Conservation (phyloP, 2,888 invertebrate genomes). For the Lasioglossum figueresi region DNA sequence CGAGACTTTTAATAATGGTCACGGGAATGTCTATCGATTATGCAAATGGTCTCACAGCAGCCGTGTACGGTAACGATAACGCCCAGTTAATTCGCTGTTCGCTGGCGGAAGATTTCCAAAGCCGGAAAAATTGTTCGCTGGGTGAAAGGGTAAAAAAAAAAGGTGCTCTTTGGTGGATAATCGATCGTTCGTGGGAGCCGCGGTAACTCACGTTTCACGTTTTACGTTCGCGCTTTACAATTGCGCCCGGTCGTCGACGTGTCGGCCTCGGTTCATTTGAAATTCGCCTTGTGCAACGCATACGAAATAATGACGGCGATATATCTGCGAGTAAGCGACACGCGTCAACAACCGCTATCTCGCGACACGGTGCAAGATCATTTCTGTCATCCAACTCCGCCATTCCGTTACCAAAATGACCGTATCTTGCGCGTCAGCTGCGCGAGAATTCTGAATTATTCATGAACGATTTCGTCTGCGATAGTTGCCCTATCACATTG, state of each 20-base stretch:
- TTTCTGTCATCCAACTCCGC: not conserved
- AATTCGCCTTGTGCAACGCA: constrained; percentile 13
- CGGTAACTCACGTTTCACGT: not conserved
- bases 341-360: not conserved
- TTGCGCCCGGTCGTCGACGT: not conserved
- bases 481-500: not conserved
- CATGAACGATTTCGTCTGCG: not conserved
- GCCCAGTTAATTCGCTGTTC: not conserved
- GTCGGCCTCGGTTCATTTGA: not conserved
- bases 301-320: not conserved
- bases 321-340: not conserved
- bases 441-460: not conserved
- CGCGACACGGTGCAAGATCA: not conserved
- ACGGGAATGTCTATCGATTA: not conserved
- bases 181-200: not conserved
- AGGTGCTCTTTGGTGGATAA: not conserved
- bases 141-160: constrained; percentile 22
- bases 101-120: not conserved
- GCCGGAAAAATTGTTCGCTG: not conserved
- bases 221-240: not conserved
- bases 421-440: not conserved
- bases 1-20: not conserved
- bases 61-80: not conserved
- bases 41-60: not conserved
- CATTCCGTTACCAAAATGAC: not conserved